A percentile compares a stretch with the other conserved stretches of the same genome.
Conservation (phyloP, 2,113 vertebrate species). For the Coracopsis vasa region DNA sequence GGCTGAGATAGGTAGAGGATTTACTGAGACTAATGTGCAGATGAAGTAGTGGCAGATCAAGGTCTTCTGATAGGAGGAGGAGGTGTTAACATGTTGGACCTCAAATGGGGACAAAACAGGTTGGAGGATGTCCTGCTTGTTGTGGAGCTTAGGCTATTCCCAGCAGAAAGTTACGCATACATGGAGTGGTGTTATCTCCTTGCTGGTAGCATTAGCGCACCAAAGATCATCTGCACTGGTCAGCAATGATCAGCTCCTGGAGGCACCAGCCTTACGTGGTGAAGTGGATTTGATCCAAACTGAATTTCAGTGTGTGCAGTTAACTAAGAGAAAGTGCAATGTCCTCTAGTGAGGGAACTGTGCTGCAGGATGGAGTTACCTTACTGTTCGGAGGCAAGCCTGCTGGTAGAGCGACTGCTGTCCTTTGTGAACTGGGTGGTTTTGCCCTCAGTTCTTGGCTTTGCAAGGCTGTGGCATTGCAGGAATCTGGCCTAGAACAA, state of each 20-base stretch:
- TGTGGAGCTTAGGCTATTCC: not conserved
- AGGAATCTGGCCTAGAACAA: not conserved
- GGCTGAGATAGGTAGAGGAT: not conserved
- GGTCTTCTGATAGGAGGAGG: not conserved
- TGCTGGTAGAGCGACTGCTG: not conserved
- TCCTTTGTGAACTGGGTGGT: not conserved
- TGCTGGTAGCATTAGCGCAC: not conserved
- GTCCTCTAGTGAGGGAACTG: not conserved
- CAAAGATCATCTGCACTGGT: not conserved
- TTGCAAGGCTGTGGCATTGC: not conserved
- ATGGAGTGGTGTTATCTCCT: not conserved
- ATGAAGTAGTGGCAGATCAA: not conserved
- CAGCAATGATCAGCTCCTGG: too few relatives aligned
- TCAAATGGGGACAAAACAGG: not conserved
- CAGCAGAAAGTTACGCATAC: not conserved
- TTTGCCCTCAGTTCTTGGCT: not conserved
- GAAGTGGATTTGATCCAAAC: not conserved
- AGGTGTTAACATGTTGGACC: rapidly evolving
- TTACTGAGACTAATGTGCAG: not conserved
- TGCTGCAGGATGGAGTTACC: not conserved
- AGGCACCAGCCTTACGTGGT: rapidly evolving
- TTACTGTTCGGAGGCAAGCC: not conserved
- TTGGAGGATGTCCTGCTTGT: not conserved
- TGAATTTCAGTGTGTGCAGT: not conserved
- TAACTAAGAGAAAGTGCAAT: not conserved